These are phyloP conservation scores for Bradypodion pumilum DNA, from an alignment of 2,797 vertebrate species.

Conservation along the genomic window DNA sequence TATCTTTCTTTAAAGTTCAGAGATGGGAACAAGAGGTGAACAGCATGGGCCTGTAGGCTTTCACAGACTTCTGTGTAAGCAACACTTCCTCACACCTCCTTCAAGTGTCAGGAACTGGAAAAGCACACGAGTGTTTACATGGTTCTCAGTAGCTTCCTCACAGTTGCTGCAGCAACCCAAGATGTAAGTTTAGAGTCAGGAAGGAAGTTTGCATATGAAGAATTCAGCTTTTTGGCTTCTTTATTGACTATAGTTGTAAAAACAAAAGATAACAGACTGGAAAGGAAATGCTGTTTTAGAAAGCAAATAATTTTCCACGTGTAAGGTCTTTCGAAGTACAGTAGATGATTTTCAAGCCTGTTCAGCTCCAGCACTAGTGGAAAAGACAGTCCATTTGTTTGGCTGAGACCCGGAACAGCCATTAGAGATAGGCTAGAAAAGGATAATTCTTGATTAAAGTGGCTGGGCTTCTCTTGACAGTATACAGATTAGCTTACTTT, in stretches of 20 bases:
- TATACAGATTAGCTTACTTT: too few relatives aligned
- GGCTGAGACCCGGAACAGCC: background rate
- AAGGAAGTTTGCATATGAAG: conserved; percentile 74
- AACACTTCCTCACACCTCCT: conserved; percentile 42
- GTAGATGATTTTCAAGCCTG: too few relatives aligned
- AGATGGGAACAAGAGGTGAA: conserved; percentile 39
- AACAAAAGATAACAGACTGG: conserved; percentile 65
- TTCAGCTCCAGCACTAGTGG: too few relatives aligned
- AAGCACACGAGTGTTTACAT: conserved; percentile 64
- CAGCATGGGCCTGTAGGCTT: conserved; percentile 30
- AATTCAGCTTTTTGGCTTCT: conserved; percentile 65
- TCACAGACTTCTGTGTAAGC: conserved; percentile 39
- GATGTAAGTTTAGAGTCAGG: conserved; percentile 75
- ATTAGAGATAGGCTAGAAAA: too few relatives aligned
- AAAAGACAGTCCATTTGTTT: background rate
- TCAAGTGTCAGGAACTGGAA: conserved; percentile 33
- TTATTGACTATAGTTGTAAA: conserved; percentile 47
- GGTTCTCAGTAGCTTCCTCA: conserved; percentile 49
- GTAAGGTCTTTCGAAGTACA: conserved; percentile 45
- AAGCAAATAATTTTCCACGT: conserved; percentile 34
- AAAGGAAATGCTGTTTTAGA: conserved; percentile 71
- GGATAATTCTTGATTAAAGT: too few relatives aligned
- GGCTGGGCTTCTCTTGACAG: too few relatives aligned
- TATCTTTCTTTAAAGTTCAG: conserved; percentile 32
- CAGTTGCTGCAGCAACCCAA: conserved; percentile 72